Percentiles rank a stretch among this genome's conserved stretches.
Conservation (phyloP, 1,140 invertebrate genomes). For the Augochlora pura region DNA sequence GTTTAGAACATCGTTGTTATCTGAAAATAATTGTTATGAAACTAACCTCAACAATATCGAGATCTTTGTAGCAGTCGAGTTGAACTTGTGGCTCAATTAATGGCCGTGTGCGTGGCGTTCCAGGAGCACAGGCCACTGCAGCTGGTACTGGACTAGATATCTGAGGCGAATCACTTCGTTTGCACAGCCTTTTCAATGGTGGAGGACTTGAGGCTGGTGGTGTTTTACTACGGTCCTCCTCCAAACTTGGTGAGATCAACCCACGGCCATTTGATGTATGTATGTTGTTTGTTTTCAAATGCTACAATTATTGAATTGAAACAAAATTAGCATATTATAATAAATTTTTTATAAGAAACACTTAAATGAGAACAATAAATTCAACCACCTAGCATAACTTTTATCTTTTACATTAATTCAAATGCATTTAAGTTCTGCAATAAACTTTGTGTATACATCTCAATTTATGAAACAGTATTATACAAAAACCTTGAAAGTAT, state of each 20-base stretch:
- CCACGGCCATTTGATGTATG: constrained; percentile 77
- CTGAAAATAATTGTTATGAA: constrained; percentile 3
- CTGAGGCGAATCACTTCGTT: constrained; percentile 80
- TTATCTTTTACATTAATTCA: background rate
- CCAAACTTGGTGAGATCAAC: constrained; percentile 78
- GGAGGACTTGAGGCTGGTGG: constrained; percentile 78
- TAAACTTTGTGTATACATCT: too few relatives aligned
- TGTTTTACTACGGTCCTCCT: constrained; percentile 78
- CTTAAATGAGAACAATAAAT: background rate
- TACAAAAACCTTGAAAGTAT: background rate
- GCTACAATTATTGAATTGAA: constrained; percentile 50
- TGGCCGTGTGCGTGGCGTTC: constrained; percentile 75
- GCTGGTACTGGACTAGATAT: constrained; percentile 79
- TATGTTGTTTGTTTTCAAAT: constrained; percentile 77
- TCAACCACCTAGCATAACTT: background rate
- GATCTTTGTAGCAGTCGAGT: constrained; percentile 80
- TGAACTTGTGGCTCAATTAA: constrained; percentile 79
- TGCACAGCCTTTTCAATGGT: constrained; percentile 80
- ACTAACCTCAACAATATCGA: constrained; percentile 78
- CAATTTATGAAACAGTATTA: background rate
- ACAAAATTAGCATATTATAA: constrained; percentile 5
- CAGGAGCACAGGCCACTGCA: constrained; percentile 70
- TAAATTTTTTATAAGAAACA: background rate
- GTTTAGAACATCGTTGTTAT: background rate
- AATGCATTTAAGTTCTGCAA: background rate